phyloP scores from a whole-genome alignment of 2,797 vertebrate genomes.

The Coccyzus lansbergi region DNA sequence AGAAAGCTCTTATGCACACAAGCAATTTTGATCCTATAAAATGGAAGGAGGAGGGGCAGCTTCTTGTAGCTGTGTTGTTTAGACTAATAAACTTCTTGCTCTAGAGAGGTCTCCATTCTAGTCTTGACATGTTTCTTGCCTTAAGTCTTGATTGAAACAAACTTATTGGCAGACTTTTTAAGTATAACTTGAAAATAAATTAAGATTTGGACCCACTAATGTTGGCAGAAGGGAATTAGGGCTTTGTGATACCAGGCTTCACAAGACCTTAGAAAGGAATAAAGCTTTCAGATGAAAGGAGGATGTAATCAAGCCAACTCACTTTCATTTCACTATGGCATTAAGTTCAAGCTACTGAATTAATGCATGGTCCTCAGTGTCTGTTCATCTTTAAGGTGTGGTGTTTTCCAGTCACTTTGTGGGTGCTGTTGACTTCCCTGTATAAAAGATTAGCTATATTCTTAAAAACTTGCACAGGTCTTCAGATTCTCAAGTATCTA shows the following conservation, averaged over 20 bases:
- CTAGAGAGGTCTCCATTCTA: neutral
- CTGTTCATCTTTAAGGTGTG: neutral
- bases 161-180: neutral
- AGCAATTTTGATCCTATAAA: neutral
- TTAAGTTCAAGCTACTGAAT: neutral
- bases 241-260: neutral
- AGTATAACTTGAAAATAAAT: neutral
- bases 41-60: neutral
- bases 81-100: neutral
- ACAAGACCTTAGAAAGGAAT: neutral
- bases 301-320: neutral
- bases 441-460: neutral
- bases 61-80: neutral
- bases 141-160: neutral
- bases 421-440: neutral
- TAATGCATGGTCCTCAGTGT: neutral
- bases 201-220: fast-evolving
- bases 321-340: neutral
- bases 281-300: neutral
- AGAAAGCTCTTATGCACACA: neutral
- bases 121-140: neutral
- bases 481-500: neutral
- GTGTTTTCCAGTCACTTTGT: neutral
- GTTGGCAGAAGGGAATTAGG: neutral
- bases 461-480: neutral